A percentile compares a stretch with the other conserved stretches of the same genome.
These are phyloP conservation scores for Eupeodes latifasciatus DNA, from an alignment of 2,888 invertebrate species.

Conservation along the genomic window DNA sequence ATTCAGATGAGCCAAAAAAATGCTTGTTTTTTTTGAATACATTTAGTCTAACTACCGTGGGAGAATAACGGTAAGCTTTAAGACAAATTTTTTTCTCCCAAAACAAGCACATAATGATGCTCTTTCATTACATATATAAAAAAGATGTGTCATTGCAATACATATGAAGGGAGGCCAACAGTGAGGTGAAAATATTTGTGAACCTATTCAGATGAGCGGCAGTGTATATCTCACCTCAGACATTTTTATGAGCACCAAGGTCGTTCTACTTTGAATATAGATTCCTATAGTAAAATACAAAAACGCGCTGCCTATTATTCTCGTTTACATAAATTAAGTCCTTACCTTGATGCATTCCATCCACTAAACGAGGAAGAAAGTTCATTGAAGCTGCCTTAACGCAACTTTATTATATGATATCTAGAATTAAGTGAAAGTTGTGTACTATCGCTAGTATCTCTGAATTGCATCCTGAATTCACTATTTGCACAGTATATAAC, in stretches of 20 bases:
- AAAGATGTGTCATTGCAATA: too few relatives aligned
- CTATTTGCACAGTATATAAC: slow-evolving; percentile 6
- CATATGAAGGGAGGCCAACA: too few relatives aligned
- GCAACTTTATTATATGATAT: slow-evolving; percentile 31
- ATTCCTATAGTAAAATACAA: neutral
- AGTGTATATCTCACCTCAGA: slow-evolving; percentile 14
- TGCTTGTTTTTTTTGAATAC: too few relatives aligned
- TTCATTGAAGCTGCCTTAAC: slow-evolving; percentile 31
- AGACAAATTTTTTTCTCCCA: too few relatives aligned
- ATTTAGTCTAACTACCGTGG: too few relatives aligned
- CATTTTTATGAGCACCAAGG: slow-evolving; percentile 12
- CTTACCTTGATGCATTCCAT: slow-evolving; percentile 33
- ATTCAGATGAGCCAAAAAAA: too few relatives aligned
- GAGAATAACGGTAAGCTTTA: too few relatives aligned
- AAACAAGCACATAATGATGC: too few relatives aligned
- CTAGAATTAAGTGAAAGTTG: slow-evolving; percentile 69
- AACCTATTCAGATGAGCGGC: too few relatives aligned
- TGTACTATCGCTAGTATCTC: slow-evolving; percentile 21
- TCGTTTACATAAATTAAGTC: slow-evolving; percentile 40
- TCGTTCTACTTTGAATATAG: neutral
- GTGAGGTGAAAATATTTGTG: too few relatives aligned
- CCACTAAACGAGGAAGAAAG: slow-evolving; percentile 10
- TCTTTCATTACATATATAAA: too few relatives aligned
- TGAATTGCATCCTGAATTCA: slow-evolving; percentile 16
- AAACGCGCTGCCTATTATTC: neutral